phyloP scores from a whole-genome alignment of 2,113 vertebrate genomes.

The Prunella fulvescens region DNA sequence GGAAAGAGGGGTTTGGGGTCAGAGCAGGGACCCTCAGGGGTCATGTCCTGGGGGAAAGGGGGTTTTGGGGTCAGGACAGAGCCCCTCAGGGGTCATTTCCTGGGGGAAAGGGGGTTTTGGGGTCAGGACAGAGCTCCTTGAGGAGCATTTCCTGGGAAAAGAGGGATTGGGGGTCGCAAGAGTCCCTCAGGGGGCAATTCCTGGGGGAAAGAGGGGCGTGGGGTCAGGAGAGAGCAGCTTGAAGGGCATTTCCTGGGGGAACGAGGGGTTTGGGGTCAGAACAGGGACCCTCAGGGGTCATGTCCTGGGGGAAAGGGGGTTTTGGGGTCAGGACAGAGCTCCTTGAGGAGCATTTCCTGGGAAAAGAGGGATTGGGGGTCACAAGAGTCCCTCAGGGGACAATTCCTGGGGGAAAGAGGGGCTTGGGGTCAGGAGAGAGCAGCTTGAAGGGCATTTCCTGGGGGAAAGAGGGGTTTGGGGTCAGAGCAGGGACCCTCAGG shows the following conservation, averaged over 20 bases:
- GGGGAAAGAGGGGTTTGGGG: background rate
- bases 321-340: background rate
- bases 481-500: accelerated
- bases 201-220: background rate
- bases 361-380: background rate
- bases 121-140: too few relatives aligned
- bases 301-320: background rate
- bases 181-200: too few relatives aligned
- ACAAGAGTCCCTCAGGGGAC: accelerated
- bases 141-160: too few relatives aligned
- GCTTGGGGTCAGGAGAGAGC: accelerated
- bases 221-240: background rate
- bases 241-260: background rate
- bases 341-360: background rate
- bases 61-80: background rate
- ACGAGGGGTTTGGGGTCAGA: background rate
- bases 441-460: accelerated
- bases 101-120: too few relatives aligned
- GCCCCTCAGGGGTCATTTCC: too few relatives aligned
- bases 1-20: background rate
- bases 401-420: background rate
- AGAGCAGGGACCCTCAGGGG: accelerated
- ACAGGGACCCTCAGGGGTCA: background rate
- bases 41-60: background rate
- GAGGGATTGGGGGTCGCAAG: too few relatives aligned